Evolutionary conservation across 2,113 vertebrate genomes (phyloP).

Genomic region (Sisor rabdophorus): DNA sequence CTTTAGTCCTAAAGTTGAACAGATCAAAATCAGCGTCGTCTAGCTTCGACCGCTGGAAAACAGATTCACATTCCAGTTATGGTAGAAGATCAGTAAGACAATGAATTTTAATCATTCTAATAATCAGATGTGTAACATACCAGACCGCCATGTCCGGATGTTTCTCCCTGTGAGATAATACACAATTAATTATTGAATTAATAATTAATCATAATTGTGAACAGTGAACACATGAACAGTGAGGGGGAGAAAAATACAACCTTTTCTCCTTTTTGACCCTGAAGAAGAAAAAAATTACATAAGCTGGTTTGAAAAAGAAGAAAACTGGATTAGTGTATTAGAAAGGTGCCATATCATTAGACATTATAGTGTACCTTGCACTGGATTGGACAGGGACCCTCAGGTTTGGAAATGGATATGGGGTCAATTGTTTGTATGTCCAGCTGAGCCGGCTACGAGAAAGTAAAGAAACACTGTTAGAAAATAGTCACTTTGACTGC

Average conservation of each 20-base stretch:
- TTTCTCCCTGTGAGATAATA: conserved; percentile 52
- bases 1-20: conserved; percentile 70
- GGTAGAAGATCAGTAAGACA: background rate
- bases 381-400: conserved; percentile 65
- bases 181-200: background rate
- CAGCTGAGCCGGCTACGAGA: conserved; percentile 60
- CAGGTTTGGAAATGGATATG: conserved; percentile 60
- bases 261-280: conserved; percentile 79
- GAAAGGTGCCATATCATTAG: background rate
- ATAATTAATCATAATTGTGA: background rate
- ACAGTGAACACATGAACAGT: too few relatives aligned
- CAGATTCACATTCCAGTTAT: conserved; percentile 33
- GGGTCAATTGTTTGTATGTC: conserved; percentile 66
- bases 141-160: conserved; percentile 65
- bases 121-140: conserved; percentile 54
- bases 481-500: background rate
- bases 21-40: conserved; percentile 62
- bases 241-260: conserved; percentile 51
- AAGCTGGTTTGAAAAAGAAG: background rate
- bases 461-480: background rate
- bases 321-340: background rate
- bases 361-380: conserved; percentile 64
- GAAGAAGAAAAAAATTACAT: conserved; percentile 23
- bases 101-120: conserved; percentile 7
- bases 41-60: conserved; percentile 59